Base-by-base conservation (phyloP, 1,140 invertebrate species). In the Harpegnathos saltator region DNA sequence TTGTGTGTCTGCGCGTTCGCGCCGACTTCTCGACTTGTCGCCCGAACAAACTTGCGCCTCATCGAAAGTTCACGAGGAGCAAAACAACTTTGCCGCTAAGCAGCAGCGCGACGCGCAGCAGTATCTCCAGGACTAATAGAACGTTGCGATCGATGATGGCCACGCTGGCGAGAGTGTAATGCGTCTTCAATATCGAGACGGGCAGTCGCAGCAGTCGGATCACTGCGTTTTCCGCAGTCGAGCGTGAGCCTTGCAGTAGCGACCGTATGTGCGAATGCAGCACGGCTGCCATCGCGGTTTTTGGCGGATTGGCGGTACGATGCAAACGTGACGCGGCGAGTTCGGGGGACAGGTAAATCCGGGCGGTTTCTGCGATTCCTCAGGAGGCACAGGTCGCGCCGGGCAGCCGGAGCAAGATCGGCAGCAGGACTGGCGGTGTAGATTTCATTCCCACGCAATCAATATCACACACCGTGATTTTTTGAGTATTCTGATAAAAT, bases 251-350 rank as follows among this genome's bases (percentile, higher is more conserved):
- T 59, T 50, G 69, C 92, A 93, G 11, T 87, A 90, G 15, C 71
- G 74, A n/a, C 86, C 80, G 74, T 85, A 90, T 75, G 86, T 90
- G 7, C 85, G 87, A 19, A 93, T 87, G 44, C 92, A 93, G 24
- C 90, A 91, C 1, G 90, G 90, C 17, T 89, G 88, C 86, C 89
- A 93, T 11, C 33, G 61, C 3, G 89, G 68, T 66, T 63, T 66
- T 33, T 91, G 91, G 5, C 62, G 65, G 15, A 91, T 80, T 5
- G 90, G 80, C 12, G 89, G 89, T 0, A 73, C 65, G 14, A 91
- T 83, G 82, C 85, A 86, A 17, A 91, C 63, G 5, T 75, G 9
- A 14, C 44, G 52, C 0, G 87, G 81, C 0, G 90, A 91, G 14
- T 68, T 80, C 19, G 77, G 3, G 5, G 86, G 92, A 59, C 90